Conservation (phyloP, 2,797 vertebrate genomes). For the Morus bassanus region DNA sequence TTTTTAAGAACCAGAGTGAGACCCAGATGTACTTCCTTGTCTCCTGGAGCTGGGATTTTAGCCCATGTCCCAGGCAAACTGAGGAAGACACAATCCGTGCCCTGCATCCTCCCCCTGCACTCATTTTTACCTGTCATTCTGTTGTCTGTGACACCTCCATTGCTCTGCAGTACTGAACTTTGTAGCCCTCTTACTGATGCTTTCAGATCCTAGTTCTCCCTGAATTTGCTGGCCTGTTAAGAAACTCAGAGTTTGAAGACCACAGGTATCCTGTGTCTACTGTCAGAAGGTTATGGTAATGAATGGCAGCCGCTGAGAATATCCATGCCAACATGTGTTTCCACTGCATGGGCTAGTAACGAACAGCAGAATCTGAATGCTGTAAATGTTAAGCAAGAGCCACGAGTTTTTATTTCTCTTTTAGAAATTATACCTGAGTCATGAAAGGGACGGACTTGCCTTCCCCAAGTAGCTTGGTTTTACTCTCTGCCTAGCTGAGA, state of each 20-base stretch:
- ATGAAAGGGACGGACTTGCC: not conserved
- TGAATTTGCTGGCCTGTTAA: not conserved
- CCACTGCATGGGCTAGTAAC: not conserved
- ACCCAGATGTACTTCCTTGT: not conserved
- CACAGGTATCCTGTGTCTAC: not conserved
- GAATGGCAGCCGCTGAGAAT: not conserved
- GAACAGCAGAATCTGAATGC: not conserved
- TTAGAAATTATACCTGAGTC: not conserved
- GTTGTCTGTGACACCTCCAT: not conserved
- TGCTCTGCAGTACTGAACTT: not conserved
- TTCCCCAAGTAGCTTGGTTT: not conserved
- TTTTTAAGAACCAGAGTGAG: not conserved
- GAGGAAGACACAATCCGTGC: not conserved
- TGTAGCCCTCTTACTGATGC: not conserved
- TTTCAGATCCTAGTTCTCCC: not conserved
- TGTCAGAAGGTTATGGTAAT: not conserved
- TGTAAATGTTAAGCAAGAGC: not conserved
- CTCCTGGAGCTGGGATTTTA: not conserved
- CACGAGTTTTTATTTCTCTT: not conserved
- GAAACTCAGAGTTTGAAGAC: not conserved
- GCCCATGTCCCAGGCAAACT: not conserved
- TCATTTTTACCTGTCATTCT: fast-evolving
- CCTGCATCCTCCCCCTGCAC: not conserved
- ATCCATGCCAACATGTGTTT: not conserved
- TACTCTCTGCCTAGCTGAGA: not conserved